Evolutionary conservation across 2,113 vertebrate species (phyloP), one percentile per base, ranked within the genome.

Genomic region (Morone chrysops): DNA sequence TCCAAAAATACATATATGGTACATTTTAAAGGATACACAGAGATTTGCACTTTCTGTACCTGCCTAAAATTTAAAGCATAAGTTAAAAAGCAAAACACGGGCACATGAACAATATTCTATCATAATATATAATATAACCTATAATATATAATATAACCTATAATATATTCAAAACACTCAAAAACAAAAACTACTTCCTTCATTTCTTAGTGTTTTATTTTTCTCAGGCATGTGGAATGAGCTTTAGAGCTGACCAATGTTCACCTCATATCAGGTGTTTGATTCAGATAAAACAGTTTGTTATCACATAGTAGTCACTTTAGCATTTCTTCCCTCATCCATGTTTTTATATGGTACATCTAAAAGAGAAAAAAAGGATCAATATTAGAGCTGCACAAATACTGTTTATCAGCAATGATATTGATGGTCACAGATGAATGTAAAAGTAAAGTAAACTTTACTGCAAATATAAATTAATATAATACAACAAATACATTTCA

Each of bases 1-100:
- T 80, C 9, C 22, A 41, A 85, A 70, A 51, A 68, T 51, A 80
- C 6, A 45, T 2, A 54, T 9, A n/a, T n/a, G n/a, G n/a, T n/a
- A 68, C 22, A 63, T 4, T 45, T 53, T 0, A 8, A 48, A 6
- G 2, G 17, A 67, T 41, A 25, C 57, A 59, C 0, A 66, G 16
- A 7, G 7, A 79, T 66, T 67, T 74, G 3, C 7, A 83, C 6
- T 80, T 61, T 66, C 56, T 66, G 6, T 76, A 74, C 61, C 12
- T 17, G n/a, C 48, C 20, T 45, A 4, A 70, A 82, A 47, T 53
- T 0, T 76, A 45, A 80, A 78, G 60, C 76, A 84, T 80, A 94
- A 93, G 70, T 93, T 92, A 93, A 74, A 70, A 67, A 70, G 2
- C 11, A 60, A 75, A 45, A 77, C 4, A 57, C 36, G 17, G 5